Evolutionary conservation across 2,888 invertebrate species (phyloP).

Genomic region (Metalampra italica): DNA sequence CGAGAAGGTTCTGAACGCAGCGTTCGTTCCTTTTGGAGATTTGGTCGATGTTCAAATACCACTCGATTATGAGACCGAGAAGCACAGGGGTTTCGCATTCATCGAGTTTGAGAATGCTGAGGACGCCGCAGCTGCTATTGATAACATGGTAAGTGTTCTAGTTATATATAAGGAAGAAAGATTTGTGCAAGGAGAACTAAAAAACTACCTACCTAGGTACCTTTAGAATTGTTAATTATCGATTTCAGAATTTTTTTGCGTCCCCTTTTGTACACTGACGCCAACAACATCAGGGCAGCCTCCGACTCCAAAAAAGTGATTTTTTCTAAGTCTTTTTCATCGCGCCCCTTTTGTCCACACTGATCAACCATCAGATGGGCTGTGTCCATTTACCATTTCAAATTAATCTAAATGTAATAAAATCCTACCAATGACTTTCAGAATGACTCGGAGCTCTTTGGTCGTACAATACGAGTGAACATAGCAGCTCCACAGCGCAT

Average conservation of each 20-base stretch:
- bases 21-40: slow-evolving; percentile 99
- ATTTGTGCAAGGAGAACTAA: no score
- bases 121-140: slow-evolving; percentile 99
- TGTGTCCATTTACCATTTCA: no score
- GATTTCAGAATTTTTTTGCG: no score
- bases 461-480: slow-evolving; percentile 96
- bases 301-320: no score
- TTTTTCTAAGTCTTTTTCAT: no score
- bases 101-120: slow-evolving; percentile 98
- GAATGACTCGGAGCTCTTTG: slow-evolving; percentile 99
- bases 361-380: no score
- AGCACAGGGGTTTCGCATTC: slow-evolving; percentile 99
- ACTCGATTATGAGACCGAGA: slow-evolving; percentile 97
- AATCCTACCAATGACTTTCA: slow-evolving; percentile 44
- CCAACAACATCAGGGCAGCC: no score
- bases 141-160: slow-evolving; percentile 93
- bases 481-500: slow-evolving; percentile 97
- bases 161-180: neutral
- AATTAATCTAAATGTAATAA: no score
- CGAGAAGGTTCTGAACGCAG: slow-evolving; percentile 96
- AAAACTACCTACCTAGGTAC: no score
- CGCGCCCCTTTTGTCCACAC: no score
- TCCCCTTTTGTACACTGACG: no score
- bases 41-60: slow-evolving; percentile 99
- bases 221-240: no score